Evolutionary conservation across 2,797 vertebrate genomes (phyloP).

Genomic region (Cirrhinus mrigala): DNA sequence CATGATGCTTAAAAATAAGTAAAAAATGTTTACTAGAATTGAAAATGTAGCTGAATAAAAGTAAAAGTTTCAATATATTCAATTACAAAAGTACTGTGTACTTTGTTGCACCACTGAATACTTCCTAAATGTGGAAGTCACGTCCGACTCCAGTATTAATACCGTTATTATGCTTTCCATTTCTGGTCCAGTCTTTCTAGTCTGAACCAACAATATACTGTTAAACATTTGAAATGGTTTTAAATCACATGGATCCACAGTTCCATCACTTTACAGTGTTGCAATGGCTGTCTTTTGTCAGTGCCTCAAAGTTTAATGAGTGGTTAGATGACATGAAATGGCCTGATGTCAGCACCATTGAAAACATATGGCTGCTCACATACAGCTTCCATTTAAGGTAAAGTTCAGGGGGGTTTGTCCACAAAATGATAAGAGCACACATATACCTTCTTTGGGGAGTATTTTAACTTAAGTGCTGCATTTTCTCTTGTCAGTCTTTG

Average conservation of each 20-base stretch:
- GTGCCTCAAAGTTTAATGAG: not conserved
- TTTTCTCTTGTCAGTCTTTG: too few species aligned
- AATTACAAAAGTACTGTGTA: too few species aligned
- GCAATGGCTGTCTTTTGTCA: not conserved
- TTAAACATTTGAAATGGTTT: not conserved
- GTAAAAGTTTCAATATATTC: too few species aligned
- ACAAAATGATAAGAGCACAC: not conserved
- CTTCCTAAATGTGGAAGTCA: not conserved
- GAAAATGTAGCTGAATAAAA: too few species aligned
- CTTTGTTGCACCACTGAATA: too few species aligned
- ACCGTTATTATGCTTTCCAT: not conserved
- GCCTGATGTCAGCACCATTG: not conserved
- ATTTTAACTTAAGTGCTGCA: not conserved
- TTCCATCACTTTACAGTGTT: not conserved
- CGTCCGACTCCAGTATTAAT: not conserved
- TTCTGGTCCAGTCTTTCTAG: not conserved
- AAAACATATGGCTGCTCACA: not conserved
- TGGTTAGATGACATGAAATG: not conserved
- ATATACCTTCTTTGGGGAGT: too few species aligned
- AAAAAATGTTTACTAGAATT: too few species aligned
- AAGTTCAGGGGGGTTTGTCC: not conserved
- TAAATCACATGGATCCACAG: not conserved
- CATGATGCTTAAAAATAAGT: too few species aligned
- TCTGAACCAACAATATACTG: not conserved
- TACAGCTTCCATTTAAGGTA: not conserved